A percentile compares a stretch with the other conserved stretches of the same genome.
These are phyloP conservation scores for Drosophila tripunctata DNA, from an alignment of 2,888 invertebrate species.

Conservation along the genomic window DNA sequence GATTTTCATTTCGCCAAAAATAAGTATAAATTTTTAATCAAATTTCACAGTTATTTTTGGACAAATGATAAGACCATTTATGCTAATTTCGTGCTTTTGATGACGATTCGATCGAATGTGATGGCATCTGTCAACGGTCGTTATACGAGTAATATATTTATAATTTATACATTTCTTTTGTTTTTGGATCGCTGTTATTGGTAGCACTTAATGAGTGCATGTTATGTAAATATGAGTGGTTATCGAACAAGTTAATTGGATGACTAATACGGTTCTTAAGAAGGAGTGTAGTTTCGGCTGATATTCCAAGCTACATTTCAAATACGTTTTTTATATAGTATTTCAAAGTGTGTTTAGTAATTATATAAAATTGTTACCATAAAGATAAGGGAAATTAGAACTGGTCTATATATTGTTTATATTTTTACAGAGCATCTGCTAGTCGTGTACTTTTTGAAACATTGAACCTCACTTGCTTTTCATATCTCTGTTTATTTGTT, in stretches of 20 bases:
- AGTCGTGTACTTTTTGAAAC: conserved; percentile 4
- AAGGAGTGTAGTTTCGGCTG: not conserved
- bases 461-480: conserved; percentile 32
- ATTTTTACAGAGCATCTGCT: not conserved
- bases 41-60: conserved; percentile 58
- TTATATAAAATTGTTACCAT: no score
- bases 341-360: no score
- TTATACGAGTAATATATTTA: conserved; percentile 44
- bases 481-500: not conserved
- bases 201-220: conserved; percentile 25
- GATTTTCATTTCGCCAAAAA: conserved; percentile 27
- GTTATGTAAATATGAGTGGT: conserved; percentile 39
- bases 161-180: conserved; percentile 22
- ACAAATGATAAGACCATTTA: conserved; percentile 45
- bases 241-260: conserved; percentile 28
- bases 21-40: conserved; percentile 44
- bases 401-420: not conserved
- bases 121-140: conserved; percentile 68
- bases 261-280: conserved; percentile 39
- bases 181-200: conserved; percentile 2
- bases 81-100: conserved; percentile 57
- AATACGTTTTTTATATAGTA: no score
- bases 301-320: no score
- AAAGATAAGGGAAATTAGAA: no score
- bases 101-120: conserved; percentile 54